phyloP scores from a whole-genome alignment of 1,140 invertebrate species.

The Tenebrio molitor region DNA sequence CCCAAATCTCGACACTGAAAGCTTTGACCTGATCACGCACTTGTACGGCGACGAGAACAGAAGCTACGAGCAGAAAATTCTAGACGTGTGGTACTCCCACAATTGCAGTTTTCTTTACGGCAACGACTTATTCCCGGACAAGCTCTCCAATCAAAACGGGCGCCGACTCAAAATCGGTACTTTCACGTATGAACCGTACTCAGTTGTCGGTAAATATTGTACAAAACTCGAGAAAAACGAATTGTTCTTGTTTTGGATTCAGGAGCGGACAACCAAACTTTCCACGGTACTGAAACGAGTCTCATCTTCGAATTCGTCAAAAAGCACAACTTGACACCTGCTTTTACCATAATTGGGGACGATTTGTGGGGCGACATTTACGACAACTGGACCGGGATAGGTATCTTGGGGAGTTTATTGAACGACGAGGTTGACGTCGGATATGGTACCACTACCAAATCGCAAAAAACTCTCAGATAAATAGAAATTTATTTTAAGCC shows the following conservation, averaged over 20 bases:
- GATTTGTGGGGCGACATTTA: slow-evolving; percentile 41
- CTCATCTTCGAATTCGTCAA: slow-evolving; percentile 11
- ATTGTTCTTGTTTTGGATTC: slow-evolving; percentile 11
- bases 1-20: slow-evolving; percentile 2
- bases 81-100: slow-evolving; percentile 46
- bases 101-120: slow-evolving; percentile 45
- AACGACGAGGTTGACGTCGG: slow-evolving; percentile 1
- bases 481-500: background rate
- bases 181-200: slow-evolving; percentile 49
- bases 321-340: slow-evolving; percentile 23
- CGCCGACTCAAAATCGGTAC: slow-evolving; percentile 43
- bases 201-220: slow-evolving; percentile 48
- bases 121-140: slow-evolving; percentile 47
- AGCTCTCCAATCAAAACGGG: slow-evolving; percentile 45
- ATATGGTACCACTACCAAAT: slow-evolving; percentile 17
- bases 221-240: no score
- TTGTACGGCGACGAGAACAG: slow-evolving; percentile 33
- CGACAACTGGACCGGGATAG: slow-evolving; percentile 29
- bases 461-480: background rate
- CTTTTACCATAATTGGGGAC: slow-evolving; percentile 3
- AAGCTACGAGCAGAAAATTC: slow-evolving; percentile 8
- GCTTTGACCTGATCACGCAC: slow-evolving; percentile 45
- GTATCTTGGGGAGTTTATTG: slow-evolving; percentile 11
- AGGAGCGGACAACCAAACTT: background rate
- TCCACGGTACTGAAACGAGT: slow-evolving; percentile 22